These are phyloP conservation scores for Alentia gelatinosa DNA, from an alignment of 2,888 invertebrate genomes.

Conservation along the genomic window DNA sequence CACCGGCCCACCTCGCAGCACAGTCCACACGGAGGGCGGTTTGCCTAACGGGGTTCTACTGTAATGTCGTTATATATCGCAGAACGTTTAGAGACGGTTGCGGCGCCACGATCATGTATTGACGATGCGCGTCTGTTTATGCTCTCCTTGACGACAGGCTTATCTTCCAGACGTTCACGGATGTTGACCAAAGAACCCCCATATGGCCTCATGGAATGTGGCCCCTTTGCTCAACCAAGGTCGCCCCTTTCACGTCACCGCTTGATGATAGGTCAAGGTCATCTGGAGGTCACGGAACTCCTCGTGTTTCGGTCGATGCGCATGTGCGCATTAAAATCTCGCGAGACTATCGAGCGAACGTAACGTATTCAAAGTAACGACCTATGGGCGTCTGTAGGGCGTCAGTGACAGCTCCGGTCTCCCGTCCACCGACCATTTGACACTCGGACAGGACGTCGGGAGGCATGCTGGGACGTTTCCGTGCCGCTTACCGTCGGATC, in stretches of 20 bases:
- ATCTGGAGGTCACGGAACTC: background rate
- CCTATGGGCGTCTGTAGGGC: background rate
- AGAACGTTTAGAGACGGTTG: no score
- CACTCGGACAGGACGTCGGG: background rate
- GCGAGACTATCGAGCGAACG: background rate
- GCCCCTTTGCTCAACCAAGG: background rate
- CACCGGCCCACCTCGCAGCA: no score
- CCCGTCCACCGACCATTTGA: background rate
- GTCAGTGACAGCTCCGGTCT: background rate
- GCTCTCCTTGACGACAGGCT: background rate
- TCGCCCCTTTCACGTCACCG: no score
- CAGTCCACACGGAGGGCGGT: no score
- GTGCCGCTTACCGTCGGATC: no score
- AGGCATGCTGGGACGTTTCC: background rate
- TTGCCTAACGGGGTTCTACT: no score
- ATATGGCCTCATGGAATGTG: background rate
- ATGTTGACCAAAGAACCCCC: background rate
- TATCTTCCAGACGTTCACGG: no score
- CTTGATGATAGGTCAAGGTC: background rate
- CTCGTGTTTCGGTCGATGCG: background rate
- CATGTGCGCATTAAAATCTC: background rate
- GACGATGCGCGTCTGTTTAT: background rate
- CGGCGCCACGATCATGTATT: no score
- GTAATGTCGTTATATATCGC: no score
- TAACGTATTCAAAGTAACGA: background rate